Evolutionary conservation across 1,140 invertebrate genomes (phyloP).

Genomic region (Zelostemma sp.): DNA sequence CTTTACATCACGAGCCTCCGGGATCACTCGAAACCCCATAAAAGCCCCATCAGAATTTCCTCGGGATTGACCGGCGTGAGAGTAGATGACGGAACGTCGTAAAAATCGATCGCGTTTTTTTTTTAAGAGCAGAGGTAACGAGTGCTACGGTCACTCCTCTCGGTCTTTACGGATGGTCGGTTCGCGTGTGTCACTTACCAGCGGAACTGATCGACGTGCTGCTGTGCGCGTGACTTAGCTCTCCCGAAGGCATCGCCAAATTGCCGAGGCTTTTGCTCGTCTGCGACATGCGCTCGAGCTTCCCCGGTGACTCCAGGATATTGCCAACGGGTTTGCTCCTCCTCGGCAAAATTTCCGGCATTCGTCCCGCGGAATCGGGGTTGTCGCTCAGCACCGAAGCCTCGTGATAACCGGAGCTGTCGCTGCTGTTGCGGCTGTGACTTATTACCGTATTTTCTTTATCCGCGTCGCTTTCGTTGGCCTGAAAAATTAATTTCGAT

Average conservation of each 20-base stretch:
- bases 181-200: slow-evolving; percentile 45
- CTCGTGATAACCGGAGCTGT: slow-evolving; percentile 83
- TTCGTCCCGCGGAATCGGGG: slow-evolving; percentile 64
- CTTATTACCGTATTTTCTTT: slow-evolving; percentile 69
- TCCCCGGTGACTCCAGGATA: slow-evolving; percentile 53
- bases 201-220: slow-evolving; percentile 63
- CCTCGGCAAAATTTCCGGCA: slow-evolving; percentile 63
- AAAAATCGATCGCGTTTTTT: slow-evolving; percentile 19
- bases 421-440: slow-evolving; percentile 82
- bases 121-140: background rate
- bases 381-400: slow-evolving; percentile 78
- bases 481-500: too few species aligned
- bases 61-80: slow-evolving; percentile 17
- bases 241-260: slow-evolving; percentile 52
- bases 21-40: too few species aligned
- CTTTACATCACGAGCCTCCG: too few species aligned
- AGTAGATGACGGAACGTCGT: slow-evolving; percentile 26
- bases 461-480: slow-evolving; percentile 12
- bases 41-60: slow-evolving; percentile 19
- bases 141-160: too few species aligned
- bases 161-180: background rate
- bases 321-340: slow-evolving; percentile 46
- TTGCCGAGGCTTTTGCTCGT: slow-evolving; percentile 66
- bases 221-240: slow-evolving; percentile 62
- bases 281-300: slow-evolving; percentile 61